phyloP scores from a whole-genome alignment of 2,888 invertebrate genomes.

The Coenonympha arcania region DNA sequence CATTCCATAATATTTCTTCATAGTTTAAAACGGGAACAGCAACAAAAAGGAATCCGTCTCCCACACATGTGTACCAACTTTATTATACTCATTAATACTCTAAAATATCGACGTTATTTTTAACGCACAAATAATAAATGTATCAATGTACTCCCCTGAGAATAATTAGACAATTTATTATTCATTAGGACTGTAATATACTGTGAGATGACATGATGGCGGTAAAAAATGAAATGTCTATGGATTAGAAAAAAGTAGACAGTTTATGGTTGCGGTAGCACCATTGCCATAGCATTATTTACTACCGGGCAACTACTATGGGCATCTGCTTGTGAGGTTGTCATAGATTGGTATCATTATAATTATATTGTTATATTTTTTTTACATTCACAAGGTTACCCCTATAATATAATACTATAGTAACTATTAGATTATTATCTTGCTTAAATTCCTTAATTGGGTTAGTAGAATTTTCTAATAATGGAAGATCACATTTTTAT shows the following conservation, averaged over 20 bases:
- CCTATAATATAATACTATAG: too few species aligned
- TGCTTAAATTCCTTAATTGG: too few species aligned
- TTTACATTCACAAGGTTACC: constrained; percentile 14
- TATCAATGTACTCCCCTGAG: constrained; percentile 40
- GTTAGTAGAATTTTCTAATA: too few species aligned
- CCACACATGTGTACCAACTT: constrained; percentile 20
- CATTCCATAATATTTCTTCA: constrained; percentile 11
- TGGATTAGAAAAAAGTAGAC: constrained; percentile 32
- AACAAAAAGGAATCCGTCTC: constrained; percentile 14
- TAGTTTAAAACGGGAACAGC: constrained; percentile 14
- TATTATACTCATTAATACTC: constrained; percentile 18
- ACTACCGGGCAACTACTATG: too few species aligned
- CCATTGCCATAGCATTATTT: too few species aligned
- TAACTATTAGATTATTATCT: too few species aligned
- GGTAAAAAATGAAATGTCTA: constrained; percentile 32
- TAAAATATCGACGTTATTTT: constrained; percentile 26
- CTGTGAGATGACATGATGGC: constrained; percentile 50
- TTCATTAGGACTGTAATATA: constrained; percentile 42
- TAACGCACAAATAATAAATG: constrained; percentile 37
- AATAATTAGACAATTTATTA: constrained; percentile 52
- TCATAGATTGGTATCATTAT: constrained; percentile 26
- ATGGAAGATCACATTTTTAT: too few species aligned
- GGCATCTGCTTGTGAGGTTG: constrained; percentile 19
- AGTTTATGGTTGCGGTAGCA: constrained; percentile 35
- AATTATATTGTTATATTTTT: constrained; percentile 8